These are phyloP conservation scores for Takifugu rubripes DNA, from an alignment of 2,797 vertebrate species.

Conservation along the genomic window DNA sequence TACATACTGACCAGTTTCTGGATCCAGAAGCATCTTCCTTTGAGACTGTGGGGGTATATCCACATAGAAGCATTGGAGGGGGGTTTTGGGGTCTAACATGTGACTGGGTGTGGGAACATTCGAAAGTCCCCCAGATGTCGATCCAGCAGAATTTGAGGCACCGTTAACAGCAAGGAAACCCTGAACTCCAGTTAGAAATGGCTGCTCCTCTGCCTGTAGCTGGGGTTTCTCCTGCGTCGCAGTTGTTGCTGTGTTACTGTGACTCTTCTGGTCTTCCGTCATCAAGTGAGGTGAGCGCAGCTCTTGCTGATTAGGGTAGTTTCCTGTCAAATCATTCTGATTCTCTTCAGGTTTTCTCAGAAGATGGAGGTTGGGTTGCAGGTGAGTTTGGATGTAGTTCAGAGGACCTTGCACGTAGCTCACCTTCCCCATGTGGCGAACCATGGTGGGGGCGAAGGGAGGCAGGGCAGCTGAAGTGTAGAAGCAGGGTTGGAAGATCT, in stretches of 20 bases:
- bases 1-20: slow-evolving; percentile 85
- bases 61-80: slow-evolving; percentile 78
- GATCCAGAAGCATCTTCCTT: slow-evolving; percentile 83
- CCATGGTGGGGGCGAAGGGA: neutral
- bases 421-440: slow-evolving; percentile 28
- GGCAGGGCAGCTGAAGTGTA: slow-evolving; percentile 17
- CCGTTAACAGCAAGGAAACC: slow-evolving; percentile 24
- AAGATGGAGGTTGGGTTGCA: slow-evolving; percentile 17
- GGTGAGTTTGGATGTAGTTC: slow-evolving; percentile 29
- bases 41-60: slow-evolving; percentile 73
- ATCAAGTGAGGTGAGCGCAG: neutral
- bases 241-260: neutral
- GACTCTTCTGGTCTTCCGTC: slow-evolving; percentile 1
- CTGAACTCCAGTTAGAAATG: slow-evolving; percentile 18
- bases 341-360: slow-evolving; percentile 13
- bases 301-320: slow-evolving; percentile 2
- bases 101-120: slow-evolving; percentile 41
- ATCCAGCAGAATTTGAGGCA: slow-evolving; percentile 23
- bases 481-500: slow-evolving; percentile 56
- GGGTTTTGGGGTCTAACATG: slow-evolving; percentile 77
- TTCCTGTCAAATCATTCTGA: neutral
- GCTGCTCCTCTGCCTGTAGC: neutral
- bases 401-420: slow-evolving; percentile 46
- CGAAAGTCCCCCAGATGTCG: slow-evolving; percentile 2
- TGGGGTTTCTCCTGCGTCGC: neutral